A percentile compares a stretch with the other conserved stretches of the same genome.
phyloP scores from a whole-genome alignment of 2,888 invertebrate genomes.

The Temnothorax ravouxi region DNA sequence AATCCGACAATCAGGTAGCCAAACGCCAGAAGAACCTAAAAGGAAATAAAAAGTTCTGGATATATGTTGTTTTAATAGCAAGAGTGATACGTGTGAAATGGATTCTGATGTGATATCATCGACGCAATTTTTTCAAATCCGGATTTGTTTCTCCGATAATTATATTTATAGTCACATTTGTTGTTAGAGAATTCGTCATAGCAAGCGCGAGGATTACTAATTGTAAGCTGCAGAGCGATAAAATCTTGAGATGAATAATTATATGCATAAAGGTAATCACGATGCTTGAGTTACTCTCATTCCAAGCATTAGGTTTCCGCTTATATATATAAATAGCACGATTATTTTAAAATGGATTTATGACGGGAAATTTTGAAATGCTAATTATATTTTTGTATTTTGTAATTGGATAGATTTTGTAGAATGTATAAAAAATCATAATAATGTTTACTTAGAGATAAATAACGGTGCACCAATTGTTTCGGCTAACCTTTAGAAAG shows the following conservation, averaged over 20 bases:
- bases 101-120: slow-evolving; percentile 1
- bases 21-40: slow-evolving; percentile 87
- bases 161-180: slow-evolving; percentile 25
- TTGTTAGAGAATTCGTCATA: slow-evolving; percentile 23
- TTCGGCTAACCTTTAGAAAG: slow-evolving; percentile 86
- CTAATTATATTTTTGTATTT: neutral
- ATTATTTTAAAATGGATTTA: neutral
- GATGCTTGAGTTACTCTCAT: neutral
- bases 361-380: neutral
- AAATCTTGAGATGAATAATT: neutral
- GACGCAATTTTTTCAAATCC: neutral
- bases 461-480: neutral
- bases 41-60: slow-evolving; percentile 77
- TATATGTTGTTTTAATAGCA: slow-evolving; percentile 75
- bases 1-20: slow-evolving; percentile 88
- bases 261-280: neutral
- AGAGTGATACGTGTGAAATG: slow-evolving; percentile 41
- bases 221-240: neutral
- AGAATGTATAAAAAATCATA: neutral
- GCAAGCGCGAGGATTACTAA: neutral
- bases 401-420: neutral
- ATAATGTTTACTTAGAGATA: neutral
- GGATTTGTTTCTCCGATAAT: neutral
- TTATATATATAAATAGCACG: slow-evolving; percentile 1
- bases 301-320: neutral